Base-by-base conservation (phyloP, 2,113 vertebrate genomes). In the Coreoperca whiteheadi region DNA sequence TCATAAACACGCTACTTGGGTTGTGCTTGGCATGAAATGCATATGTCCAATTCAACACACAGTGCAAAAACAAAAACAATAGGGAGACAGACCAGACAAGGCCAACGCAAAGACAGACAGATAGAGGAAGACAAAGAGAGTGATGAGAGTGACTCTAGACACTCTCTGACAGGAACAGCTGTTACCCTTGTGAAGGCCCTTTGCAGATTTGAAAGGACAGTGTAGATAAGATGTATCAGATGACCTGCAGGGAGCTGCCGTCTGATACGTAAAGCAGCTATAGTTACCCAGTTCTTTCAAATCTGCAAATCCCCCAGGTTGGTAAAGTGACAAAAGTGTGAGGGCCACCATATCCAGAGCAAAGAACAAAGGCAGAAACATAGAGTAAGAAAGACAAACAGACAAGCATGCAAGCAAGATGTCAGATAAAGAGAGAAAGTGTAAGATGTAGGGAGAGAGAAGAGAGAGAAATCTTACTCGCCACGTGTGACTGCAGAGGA, bases 401-500 rank as follows among this genome's bases (percentile, higher is more conserved):
- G 51, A 85, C 71, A 81, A 18, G 56, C 87, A 82, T 41, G 75
- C 89, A 74, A 82, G 83, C 80, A 46, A 80, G 73, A 88, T 81
- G 89, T 73, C 77, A 75, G 72, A 90, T 21, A 82, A 64, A 73
- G 41, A 74, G 48, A 77, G 67, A 83, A 37, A 20, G 79, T 75
- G 68, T 79, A 50, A 82, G 80, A 85, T 85, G 69, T 78, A 78
- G 77, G 78, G 70, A 84, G 85, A 87, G 71, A 84, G 90, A 86
- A 69, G 81, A 85, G 86, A 94, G 88, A 94, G 73, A 81, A 73
- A 72, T 93, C 96, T 96, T 96, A 96, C 96, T 96, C 87, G 95
- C 91, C 88, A 91, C 87, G 23, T 75, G 88, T 78, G 92, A 91
- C 94, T 93, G 89, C 85, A 43, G 87, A 90, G 92, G 86, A 93